Conservation (phyloP, 2,797 vertebrate genomes). For the Gymnothorax javanicus region DNA sequence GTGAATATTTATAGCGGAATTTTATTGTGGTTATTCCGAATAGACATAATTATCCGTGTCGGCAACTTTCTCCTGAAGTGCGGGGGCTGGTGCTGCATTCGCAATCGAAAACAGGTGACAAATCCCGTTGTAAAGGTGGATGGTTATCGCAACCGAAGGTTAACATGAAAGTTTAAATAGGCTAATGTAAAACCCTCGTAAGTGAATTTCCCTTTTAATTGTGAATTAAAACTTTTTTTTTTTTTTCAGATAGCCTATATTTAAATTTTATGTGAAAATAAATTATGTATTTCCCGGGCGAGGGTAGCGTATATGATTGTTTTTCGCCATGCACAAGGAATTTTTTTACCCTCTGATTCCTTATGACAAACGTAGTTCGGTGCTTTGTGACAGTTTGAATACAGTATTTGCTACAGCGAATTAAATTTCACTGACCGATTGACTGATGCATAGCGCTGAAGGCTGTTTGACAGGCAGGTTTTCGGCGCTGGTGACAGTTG, state of each 20-base stretch:
- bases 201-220: not conserved
- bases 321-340: not conserved
- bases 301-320: not conserved
- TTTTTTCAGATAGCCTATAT: not conserved
- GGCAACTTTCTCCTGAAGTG: no score
- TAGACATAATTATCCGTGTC: no score
- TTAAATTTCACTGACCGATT: not conserved
- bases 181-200: not conserved
- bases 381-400: not conserved
- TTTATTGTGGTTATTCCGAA: no score
- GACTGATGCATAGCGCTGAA: not conserved
- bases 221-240: not conserved
- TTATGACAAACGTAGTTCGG: not conserved
- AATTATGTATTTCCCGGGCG: not conserved
- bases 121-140: no score
- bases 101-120: no score
- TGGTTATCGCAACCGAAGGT: not conserved
- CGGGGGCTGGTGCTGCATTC: no score
- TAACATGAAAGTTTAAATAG: not conserved
- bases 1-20: no score
- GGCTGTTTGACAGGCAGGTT: slow-evolving; percentile 7
- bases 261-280: not conserved
- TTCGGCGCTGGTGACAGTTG: slow-evolving; percentile 26
- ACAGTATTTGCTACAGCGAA: not conserved
- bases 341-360: not conserved